Evolutionary conservation across 2,888 invertebrate species (phyloP).

Genomic region (Pachydiplax longipennis): DNA sequence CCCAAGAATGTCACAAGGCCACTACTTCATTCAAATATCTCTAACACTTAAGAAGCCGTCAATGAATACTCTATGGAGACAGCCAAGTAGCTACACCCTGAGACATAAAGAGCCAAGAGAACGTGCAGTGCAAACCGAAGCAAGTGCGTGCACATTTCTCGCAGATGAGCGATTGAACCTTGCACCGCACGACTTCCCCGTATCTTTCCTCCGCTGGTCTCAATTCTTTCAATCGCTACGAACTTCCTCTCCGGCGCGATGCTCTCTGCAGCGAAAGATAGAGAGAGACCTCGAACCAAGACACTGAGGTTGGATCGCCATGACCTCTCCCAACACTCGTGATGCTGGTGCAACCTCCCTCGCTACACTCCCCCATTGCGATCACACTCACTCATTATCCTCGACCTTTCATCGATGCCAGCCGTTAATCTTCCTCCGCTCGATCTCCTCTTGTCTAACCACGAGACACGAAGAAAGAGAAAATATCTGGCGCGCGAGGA

Average conservation of each 20-base stretch:
- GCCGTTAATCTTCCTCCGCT: not conserved
- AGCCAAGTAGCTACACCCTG: not conserved
- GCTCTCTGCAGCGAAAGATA: not conserved
- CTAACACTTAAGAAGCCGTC: not conserved
- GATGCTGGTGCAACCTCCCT: not conserved
- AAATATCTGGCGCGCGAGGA: not conserved
- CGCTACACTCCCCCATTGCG: not conserved
- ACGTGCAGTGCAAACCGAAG: not conserved
- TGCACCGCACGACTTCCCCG: not conserved
- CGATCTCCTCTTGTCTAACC: not conserved
- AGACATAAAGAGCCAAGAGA: not conserved
- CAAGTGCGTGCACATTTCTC: not conserved
- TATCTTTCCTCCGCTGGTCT: not conserved
- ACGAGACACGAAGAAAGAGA: not conserved
- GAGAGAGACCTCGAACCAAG: not conserved
- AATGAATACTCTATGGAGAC: not conserved
- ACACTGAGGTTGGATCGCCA: not conserved
- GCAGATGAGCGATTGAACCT: not conserved
- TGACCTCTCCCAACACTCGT: slow-evolving; percentile 34
- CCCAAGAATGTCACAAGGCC: too few species aligned
- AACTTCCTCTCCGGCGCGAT: slow-evolving; percentile 1
- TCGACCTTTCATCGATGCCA: not conserved
- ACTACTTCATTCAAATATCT: not conserved
- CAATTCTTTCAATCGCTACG: not conserved
- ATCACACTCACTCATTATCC: not conserved